Evolutionary conservation across 1,140 invertebrate species (phyloP), one percentile per base, ranked within the genome.

Genomic region (Laupala kohalensis): DNA sequence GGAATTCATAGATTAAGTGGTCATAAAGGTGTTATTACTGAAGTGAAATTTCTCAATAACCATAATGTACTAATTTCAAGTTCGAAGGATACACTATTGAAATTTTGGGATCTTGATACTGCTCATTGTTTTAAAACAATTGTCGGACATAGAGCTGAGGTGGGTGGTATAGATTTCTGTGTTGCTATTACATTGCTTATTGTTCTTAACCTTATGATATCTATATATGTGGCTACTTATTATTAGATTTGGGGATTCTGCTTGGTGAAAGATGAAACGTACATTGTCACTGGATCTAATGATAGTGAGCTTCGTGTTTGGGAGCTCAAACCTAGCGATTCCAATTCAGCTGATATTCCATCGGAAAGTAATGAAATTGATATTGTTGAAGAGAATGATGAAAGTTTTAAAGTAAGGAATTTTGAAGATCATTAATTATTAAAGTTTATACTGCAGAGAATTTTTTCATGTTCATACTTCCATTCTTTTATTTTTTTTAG

Each of bases 101-200:
- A 99, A 79, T 96, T 99, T 79, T 99, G 97, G 97, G 94, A 99
- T 83, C 81, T 99, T 70, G 89, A 93, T 74, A 97, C 92, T 25
- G 91, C 96, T 77, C 93, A 96, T 78, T 98, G 97, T 80, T 99
- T 99, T 77, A 92, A 94, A 80, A 99, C 97, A 9, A 82, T 99
- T 24, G 86, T 89, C 65, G 90, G 89, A 70, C 90, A 93, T 81
- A 84, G 87, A 78, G 87, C 89, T 73, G 90, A 93, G 82, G 89
- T 53, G 19, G 37, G 19, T 53, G 37, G 19, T 13, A 53, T 9
- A 53, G 37, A 53, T 53, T 53, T 53, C 1, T 13, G 37, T 4
- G 4, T 53, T 53, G 37, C 19, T 9, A n/a, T n/a, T 2, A 53
- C 37, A 53, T 53, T 53, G 19, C 37, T 53, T 9, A 53, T 53